A percentile compares a stretch with the other conserved stretches of the same genome.
Evolutionary conservation across 2,113 vertebrate genomes (phyloP).

Genomic region (Hippocampus barbouri): DNA sequence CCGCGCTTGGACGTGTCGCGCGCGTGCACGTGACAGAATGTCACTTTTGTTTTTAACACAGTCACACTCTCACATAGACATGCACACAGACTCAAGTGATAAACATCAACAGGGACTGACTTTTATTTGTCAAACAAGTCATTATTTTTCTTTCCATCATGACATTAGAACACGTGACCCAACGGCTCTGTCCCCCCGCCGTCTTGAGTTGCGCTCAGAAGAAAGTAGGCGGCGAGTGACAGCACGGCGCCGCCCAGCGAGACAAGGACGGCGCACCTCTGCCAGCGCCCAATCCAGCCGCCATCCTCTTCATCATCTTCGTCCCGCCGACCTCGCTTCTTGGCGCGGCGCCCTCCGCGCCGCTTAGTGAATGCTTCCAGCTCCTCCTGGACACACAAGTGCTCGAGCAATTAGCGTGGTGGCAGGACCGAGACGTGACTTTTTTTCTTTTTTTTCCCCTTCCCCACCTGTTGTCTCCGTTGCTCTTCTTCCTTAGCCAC

Average conservation of each 20-base stretch:
- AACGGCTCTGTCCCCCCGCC: not conserved
- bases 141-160: not conserved
- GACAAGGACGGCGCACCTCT: constrained; percentile 79
- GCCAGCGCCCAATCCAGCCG: constrained; percentile 64
- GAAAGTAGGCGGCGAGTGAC: constrained; percentile 75
- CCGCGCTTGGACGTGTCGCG: not conserved
- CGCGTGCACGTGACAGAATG: not conserved
- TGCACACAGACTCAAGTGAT: not conserved
- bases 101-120: not conserved
- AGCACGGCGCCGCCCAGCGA: constrained; percentile 66
- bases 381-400: constrained; percentile 78
- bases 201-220: constrained; percentile 38
- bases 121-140: not conserved
- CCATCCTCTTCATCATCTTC: constrained; percentile 51
- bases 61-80: no score
- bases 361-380: constrained; percentile 94
- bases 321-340: constrained; percentile 79
- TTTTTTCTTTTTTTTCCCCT: not conserved
- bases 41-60: not conserved
- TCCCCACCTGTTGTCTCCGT: constrained; percentile 82
- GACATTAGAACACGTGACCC: not conserved
- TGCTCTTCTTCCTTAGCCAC: constrained; percentile 84
- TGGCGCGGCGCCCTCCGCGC: constrained; percentile 80
- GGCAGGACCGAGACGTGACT: not conserved
- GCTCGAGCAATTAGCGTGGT: not conserved